Conservation (phyloP, 1,140 invertebrate genomes). For the Tribolium madens region DNA sequence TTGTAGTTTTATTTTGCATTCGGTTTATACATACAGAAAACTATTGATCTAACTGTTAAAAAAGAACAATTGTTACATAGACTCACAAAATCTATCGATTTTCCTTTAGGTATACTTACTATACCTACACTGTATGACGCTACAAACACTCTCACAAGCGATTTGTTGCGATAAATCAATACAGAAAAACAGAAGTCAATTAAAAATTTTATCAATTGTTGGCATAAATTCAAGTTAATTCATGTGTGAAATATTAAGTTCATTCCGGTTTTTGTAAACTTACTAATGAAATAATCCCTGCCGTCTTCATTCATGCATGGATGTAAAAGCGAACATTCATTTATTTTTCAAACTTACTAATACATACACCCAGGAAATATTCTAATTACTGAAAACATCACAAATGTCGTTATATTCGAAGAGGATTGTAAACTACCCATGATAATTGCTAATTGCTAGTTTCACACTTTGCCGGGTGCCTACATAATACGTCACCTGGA, state of each 20-base stretch:
- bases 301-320: background rate
- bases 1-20: too few species aligned
- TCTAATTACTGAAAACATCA: conserved; percentile 16
- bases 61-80: too few species aligned
- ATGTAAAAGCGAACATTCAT: background rate
- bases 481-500: conserved; percentile 30
- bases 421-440: conserved; percentile 13
- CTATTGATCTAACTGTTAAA: too few species aligned
- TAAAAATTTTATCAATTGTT: conserved; percentile 6
- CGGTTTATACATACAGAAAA: too few species aligned
- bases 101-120: too few species aligned
- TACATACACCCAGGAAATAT: background rate
- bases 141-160: background rate
- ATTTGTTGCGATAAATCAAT: background rate
- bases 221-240: background rate
- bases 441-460: conserved; percentile 32
- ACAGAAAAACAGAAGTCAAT: background rate
- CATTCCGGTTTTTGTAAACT: conserved; percentile 8
- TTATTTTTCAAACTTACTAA: conserved; percentile 3
- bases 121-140: background rate
- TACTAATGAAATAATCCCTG: conserved; percentile 22
- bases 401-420: conserved; percentile 18
- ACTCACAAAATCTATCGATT: too few species aligned
- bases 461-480: conserved; percentile 32
- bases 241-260: conserved; percentile 12